These are phyloP conservation scores for Nyctereutes procyonoides DNA, from an alignment of 2,113 vertebrate genomes.

Conservation along the genomic window DNA sequence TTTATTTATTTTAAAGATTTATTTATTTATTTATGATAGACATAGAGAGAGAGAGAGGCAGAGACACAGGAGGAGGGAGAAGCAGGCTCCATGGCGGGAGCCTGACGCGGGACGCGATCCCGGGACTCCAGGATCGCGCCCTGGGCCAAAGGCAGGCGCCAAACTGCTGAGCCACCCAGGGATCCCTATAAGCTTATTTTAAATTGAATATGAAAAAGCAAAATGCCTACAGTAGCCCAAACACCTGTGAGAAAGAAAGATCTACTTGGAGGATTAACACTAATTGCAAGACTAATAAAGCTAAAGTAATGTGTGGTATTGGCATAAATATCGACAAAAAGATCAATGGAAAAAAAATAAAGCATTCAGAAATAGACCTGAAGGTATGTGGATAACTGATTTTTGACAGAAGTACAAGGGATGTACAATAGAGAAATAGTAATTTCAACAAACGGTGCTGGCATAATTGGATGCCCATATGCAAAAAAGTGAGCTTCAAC, in stretches of 20 bases:
- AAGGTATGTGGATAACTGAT: neutral
- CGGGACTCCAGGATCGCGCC: too few species aligned
- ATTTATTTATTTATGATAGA: too few species aligned
- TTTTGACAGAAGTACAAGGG: neutral
- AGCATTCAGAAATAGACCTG: neutral
- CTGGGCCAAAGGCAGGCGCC: too few species aligned
- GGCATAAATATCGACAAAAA: neutral
- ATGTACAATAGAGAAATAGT: neutral
- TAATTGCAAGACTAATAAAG: neutral
- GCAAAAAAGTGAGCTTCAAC: neutral
- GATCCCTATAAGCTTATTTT: neutral
- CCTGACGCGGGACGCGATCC: too few species aligned
- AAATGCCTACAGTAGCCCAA: neutral
- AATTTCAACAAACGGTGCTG: neutral
- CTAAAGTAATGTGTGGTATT: neutral
- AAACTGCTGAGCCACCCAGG: too few species aligned
- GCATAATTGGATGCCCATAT: neutral
- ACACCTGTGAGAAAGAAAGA: neutral
- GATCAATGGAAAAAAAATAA: neutral
- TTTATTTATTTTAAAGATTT: neutral
- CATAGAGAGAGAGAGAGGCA: too few species aligned
- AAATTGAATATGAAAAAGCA: slow-evolving; percentile 8
- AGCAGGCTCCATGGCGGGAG: too few species aligned
- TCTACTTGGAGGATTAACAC: neutral
- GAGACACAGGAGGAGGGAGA: too few species aligned